Percentiles rank a stretch among this genome's conserved stretches.
Evolutionary conservation across 2,888 invertebrate species (phyloP).

Genomic region (Tolmerus cingulatus): DNA sequence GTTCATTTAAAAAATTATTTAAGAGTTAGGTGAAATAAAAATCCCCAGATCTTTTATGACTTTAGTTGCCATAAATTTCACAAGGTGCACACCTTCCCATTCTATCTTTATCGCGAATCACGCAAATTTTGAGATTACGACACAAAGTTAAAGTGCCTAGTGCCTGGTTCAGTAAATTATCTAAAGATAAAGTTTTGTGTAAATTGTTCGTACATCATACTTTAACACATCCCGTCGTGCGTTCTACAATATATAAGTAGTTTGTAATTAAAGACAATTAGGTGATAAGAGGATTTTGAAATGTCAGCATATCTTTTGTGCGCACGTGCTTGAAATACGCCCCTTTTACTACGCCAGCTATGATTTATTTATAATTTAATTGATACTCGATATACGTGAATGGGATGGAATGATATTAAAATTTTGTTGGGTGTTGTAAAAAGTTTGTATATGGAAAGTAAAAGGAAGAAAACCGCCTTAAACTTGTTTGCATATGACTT

Average conservation of each 20-base stretch:
- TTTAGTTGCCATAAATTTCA: background rate
- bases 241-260: background rate
- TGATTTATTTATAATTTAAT: background rate
- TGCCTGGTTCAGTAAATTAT: background rate
- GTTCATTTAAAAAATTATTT: background rate
- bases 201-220: background rate
- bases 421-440: background rate
- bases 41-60: background rate
- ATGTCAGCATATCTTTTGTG: background rate
- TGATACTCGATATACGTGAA: background rate
- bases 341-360: background rate
- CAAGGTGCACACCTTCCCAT: background rate
- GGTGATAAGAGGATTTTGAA: background rate
- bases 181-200: slow-evolving; percentile 16
- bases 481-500: background rate
- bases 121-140: background rate
- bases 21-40: background rate
- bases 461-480: background rate
- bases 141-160: background rate
- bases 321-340: background rate
- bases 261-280: background rate
- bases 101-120: background rate
- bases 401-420: background rate
- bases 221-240: background rate
- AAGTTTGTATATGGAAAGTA: background rate